Evolutionary conservation across 2,113 vertebrate genomes (phyloP).

Genomic region (Rhabdomys dilectus): DNA sequence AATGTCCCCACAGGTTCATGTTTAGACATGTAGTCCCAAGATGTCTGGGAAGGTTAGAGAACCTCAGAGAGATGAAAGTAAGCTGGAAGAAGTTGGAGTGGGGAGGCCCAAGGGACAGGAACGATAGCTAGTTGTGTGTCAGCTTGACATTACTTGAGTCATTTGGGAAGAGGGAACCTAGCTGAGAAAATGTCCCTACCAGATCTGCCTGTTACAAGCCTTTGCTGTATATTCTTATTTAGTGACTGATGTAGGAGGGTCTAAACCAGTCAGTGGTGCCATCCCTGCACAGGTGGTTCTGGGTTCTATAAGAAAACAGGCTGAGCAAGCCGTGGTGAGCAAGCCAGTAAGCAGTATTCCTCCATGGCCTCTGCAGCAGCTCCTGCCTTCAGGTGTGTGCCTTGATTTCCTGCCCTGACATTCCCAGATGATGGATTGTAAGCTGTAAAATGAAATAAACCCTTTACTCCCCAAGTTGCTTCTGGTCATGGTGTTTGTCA

Average conservation of each 20-base stretch:
- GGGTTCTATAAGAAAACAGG: background rate
- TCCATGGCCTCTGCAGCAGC: background rate
- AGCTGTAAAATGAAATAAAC: background rate
- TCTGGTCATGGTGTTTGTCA: background rate
- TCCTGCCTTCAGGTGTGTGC: background rate
- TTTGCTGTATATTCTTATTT: background rate
- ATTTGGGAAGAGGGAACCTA: background rate
- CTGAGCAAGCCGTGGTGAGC: background rate
- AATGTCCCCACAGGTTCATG: background rate
- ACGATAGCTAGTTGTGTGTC: background rate
- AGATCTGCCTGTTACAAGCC: background rate
- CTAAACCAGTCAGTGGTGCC: background rate
- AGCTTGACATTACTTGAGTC: background rate
- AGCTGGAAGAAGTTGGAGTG: background rate
- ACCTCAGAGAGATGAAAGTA: background rate
- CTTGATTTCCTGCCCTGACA: background rate
- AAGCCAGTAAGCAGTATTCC: background rate
- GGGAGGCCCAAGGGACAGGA: too few species aligned
- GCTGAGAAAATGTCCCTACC: background rate
- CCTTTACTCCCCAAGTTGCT: background rate
- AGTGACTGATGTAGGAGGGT: background rate
- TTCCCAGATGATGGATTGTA: background rate
- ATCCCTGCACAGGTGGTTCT: background rate
- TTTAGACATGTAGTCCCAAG: background rate
- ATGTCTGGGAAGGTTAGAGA: background rate